phyloP scores from a whole-genome alignment of 2,113 vertebrate genomes.

The Montifringilla adamsi region DNA sequence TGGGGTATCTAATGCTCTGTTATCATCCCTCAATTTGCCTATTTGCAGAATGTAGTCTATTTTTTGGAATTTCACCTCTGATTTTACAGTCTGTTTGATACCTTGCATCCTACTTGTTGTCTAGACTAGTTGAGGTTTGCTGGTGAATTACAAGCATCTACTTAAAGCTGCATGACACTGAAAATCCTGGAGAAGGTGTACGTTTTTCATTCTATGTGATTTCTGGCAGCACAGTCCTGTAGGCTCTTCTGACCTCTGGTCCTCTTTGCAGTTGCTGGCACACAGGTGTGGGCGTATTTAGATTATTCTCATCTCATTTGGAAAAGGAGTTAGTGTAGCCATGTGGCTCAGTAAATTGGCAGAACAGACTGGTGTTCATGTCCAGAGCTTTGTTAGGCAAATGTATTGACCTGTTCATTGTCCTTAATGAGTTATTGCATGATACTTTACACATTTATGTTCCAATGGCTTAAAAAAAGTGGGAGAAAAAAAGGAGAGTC shows the following conservation, averaged over 20 bases:
- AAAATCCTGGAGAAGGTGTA: fast-evolving
- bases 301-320: neutral
- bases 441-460: neutral
- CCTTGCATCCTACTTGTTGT: neutral
- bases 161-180: neutral
- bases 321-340: neutral
- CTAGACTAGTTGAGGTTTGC: neutral
- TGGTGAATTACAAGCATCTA: neutral
- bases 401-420: neutral
- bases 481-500: neutral
- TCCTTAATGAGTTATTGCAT: neutral
- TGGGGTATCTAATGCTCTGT: neutral
- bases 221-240: neutral
- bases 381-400: neutral
- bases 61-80: neutral
- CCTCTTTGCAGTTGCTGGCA: neutral
- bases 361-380: neutral
- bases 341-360: neutral
- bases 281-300: fast-evolving
- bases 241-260: fast-evolving
- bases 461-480: neutral
- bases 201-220: neutral
- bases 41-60: neutral
- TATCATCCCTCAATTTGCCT: neutral
- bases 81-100: neutral